Evolutionary conservation across 2,888 invertebrate species (phyloP).

Genomic region (Agrochola lota): DNA sequence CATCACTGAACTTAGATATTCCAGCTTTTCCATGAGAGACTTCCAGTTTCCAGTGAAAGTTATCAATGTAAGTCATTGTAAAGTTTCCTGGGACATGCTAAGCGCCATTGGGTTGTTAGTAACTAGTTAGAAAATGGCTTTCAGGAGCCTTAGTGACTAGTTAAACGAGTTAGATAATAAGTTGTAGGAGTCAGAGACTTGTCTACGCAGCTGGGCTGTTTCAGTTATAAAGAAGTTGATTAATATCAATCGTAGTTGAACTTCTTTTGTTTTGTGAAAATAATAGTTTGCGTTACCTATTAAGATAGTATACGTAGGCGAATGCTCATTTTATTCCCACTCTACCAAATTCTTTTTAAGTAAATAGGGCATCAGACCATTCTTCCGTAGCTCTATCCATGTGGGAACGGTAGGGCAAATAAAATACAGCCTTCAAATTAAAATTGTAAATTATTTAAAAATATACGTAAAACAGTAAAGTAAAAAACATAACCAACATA

Average conservation of each 20-base stretch:
- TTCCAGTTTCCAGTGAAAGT: conserved; percentile 19
- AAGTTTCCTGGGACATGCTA: conserved; percentile 37
- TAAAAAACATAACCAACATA: no score
- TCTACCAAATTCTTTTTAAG: background rate
- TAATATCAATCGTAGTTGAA: background rate
- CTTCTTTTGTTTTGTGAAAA: background rate
- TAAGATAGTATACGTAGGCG: background rate
- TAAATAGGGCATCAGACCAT: background rate
- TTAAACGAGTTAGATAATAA: conserved; percentile 44
- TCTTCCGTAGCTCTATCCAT: background rate
- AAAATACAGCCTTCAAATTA: no score
- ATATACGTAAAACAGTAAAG: no score
- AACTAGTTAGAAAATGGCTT: conserved; percentile 52
- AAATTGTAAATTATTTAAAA: no score
- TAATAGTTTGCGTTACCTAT: background rate
- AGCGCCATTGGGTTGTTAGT: conserved; percentile 36
- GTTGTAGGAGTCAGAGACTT: conserved; percentile 29
- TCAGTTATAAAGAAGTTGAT: conserved; percentile 9
- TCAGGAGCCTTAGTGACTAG: conserved; percentile 33
- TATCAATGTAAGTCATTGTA: conserved; percentile 30
- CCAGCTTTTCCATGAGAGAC: background rate
- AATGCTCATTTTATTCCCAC: background rate
- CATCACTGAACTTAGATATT: background rate
- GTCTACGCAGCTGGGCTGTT: conserved; percentile 12
- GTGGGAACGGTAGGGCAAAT: no score